Conservation (phyloP, 92 coral and sea anemone genomes). For the Isaurus tuberculatus region DNA sequence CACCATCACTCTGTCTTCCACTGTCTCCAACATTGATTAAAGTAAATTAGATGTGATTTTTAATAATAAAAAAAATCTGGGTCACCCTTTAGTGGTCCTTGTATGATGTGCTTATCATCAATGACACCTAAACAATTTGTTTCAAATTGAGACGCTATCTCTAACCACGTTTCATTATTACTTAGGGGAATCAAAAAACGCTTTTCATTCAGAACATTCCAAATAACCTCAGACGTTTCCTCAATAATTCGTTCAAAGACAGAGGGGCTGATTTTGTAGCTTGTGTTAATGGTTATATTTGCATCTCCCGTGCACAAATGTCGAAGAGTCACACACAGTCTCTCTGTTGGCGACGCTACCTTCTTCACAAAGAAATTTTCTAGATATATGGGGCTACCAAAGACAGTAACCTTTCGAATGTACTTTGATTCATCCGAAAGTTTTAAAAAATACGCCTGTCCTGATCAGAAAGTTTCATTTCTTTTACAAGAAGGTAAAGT, state of each 20-base stretch:
- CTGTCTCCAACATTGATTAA: constrained; percentile 10
- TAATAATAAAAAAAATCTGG: neutral
- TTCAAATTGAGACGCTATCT: constrained; percentile 19
- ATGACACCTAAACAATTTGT: constrained; percentile 47
- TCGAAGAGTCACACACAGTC: constrained; percentile 42
- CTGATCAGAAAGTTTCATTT: no score
- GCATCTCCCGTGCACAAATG: constrained; percentile 43
- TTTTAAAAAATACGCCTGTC: no score
- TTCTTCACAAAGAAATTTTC: constrained; percentile 2
- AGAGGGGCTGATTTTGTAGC: constrained; percentile 44
- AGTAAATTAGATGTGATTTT: constrained; percentile 12
- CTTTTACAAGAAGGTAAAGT: no score
- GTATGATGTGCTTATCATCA: constrained; percentile 46
- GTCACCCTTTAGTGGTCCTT: constrained; percentile 13
- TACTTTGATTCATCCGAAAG: constrained; percentile 46
- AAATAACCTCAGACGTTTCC: constrained; percentile 45
- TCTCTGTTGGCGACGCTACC: constrained; percentile 46
- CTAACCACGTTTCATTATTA: constrained; percentile 2
- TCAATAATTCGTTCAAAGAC: constrained; percentile 16
- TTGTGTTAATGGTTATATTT: constrained; percentile 10
- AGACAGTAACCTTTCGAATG: constrained; percentile 38
- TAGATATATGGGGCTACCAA: constrained; percentile 46
- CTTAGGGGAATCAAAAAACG: constrained; percentile 13
- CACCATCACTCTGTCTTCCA: constrained; percentile 45
- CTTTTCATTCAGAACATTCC: constrained; percentile 36